Percentiles rank a stretch among this genome's conserved stretches.
phyloP scores from a whole-genome alignment of 2,888 invertebrate genomes.

The Lucinisca nassula region DNA sequence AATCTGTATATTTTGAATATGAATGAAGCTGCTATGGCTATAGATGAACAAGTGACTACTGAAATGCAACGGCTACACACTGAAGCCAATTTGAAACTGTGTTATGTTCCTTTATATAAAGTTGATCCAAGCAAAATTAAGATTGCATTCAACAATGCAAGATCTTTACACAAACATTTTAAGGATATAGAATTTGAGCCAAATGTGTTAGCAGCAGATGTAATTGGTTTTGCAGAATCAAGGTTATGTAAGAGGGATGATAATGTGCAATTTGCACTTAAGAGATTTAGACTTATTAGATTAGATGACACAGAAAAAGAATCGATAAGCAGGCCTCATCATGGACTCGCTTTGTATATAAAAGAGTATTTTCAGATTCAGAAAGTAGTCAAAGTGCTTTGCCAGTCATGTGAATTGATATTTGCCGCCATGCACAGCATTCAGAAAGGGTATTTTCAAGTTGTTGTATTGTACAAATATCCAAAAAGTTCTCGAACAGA shows the following conservation, averaged over 20 bases:
- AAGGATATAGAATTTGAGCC: neutral
- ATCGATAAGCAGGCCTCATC: neutral
- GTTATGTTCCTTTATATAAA: constrained; percentile 1
- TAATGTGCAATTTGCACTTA: neutral
- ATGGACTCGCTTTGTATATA: too few relatives aligned
- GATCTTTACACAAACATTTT: neutral
- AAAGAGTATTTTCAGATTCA: neutral
- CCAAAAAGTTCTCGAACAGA: too few relatives aligned
- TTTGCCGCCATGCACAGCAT: neutral
- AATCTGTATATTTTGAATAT: neutral
- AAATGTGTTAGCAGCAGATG: neutral
- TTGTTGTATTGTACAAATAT: constrained; percentile 17
- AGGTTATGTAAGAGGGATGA: neutral
- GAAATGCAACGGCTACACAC: too few relatives aligned
- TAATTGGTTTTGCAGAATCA: constrained; percentile 4
- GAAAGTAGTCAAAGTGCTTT: neutral
- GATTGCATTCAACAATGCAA: neutral
- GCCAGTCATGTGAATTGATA: neutral
- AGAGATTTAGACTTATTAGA: too few relatives aligned
- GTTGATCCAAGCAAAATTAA: neutral
- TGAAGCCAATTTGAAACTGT: neutral
- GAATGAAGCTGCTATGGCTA: neutral
- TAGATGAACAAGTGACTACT: neutral
- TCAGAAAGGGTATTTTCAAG: constrained; percentile 4
- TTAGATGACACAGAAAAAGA: neutral